Evolutionary conservation across 2,113 vertebrate species (phyloP).

Genomic region (Pipa parva): DNA sequence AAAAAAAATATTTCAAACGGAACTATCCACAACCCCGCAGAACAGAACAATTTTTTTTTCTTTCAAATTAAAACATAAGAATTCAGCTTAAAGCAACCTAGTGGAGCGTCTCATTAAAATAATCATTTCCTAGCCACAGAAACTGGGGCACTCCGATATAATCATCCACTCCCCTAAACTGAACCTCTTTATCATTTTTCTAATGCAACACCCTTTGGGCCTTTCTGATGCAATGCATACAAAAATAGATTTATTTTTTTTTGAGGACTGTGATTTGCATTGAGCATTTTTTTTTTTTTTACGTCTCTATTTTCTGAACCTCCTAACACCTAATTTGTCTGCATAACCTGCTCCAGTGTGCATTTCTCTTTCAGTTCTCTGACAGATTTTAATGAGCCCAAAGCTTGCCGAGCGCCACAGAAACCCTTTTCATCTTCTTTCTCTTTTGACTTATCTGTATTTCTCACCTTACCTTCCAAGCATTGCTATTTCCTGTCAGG

Average conservation of each 20-base stretch:
- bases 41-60: not conserved
- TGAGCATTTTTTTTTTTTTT: slow-evolving; percentile 6
- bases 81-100: not conserved
- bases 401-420: slow-evolving; percentile 7
- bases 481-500: slow-evolving; percentile 11
- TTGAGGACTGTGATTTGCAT: not conserved
- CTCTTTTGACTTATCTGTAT: not conserved
- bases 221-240: not conserved
- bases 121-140: not conserved
- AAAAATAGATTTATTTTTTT: slow-evolving; percentile 9
- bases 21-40: not conserved
- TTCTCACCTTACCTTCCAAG: slow-evolving; percentile 12
- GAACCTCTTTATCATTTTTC: not conserved
- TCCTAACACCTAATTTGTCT: slow-evolving; percentile 41
- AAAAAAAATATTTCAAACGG: not conserved
- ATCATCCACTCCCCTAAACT: not conserved
- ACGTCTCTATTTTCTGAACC: slow-evolving; percentile 25
- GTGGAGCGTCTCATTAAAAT: not conserved
- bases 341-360: slow-evolving; percentile 33
- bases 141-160: not conserved
- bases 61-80: not conserved
- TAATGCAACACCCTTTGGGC: not conserved
- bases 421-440: slow-evolving; percentile 11
- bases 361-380: slow-evolving; percentile 26
- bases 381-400: slow-evolving; percentile 48